Base-by-base conservation (phyloP, 2,888 invertebrate species). In the Drosophila colorata region DNA sequence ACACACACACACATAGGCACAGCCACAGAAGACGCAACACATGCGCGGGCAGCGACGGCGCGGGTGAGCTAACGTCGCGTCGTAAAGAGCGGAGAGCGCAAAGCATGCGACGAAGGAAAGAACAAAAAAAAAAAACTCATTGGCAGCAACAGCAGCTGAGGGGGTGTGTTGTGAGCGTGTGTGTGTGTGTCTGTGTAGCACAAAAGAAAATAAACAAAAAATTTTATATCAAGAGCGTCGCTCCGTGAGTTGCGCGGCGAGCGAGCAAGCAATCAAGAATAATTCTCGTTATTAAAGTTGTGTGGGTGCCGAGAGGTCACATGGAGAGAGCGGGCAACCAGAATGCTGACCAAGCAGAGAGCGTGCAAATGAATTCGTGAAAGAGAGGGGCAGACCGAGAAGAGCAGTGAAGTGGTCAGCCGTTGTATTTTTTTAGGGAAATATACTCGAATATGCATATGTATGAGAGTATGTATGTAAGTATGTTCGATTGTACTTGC, bases 181-280 rank as follows among this genome's bases (percentile, higher is more conserved):
- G 40, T 31, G 52, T 63, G 57, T 49, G 43, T 59, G 56, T 67
- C 63, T 53, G 56, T 56, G 61, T 23, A 68, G 61, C 68, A 72
- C 69, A 88, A 83, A 87, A 69, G 77, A 83, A 88, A 88, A 88
- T 72, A 88, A 88, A 79, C 83, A 87, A 86, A 85, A 85, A 78
- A 65, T 51, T 71, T 72, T 64, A 80, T 82, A 80, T 87, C 57
- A 76, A 71, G 69, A 71, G 72, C 71, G 49, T 47, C 66, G 55
- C 40, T 65, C 23, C 25, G 61, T 61, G 58, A 60, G 72, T 57
- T 59, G 52, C 63, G 77, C 68, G 41, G 16, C 72, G 38, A 63
- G 64, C 40, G 18, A 38, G 31, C 49, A 60, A 33, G 57, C 74
- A 73, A 67, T 67, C 67, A 70, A 82, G 81, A 81, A 87, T 69